These are phyloP conservation scores for Orthosia incerta DNA, from an alignment of 2,888 invertebrate species.

Conservation along the genomic window DNA sequence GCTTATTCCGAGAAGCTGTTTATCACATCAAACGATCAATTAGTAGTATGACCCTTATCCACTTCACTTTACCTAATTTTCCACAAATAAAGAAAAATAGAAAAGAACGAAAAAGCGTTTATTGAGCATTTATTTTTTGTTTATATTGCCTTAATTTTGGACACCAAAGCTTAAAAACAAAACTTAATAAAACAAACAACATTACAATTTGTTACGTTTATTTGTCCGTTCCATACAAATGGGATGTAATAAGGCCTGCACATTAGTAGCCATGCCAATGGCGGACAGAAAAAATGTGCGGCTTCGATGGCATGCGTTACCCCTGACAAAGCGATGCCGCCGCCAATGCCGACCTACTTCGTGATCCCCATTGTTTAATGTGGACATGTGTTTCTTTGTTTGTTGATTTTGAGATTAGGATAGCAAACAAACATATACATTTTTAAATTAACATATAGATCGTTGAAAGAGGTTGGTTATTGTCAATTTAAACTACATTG, in stretches of 20 bases:
- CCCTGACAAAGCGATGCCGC: slow-evolving; percentile 50
- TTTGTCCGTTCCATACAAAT: slow-evolving; percentile 53
- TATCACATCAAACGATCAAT: not conserved
- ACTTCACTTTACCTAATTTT: slow-evolving; percentile 6
- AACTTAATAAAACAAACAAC: slow-evolving; percentile 19
- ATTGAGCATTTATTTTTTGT: too few relatives aligned
- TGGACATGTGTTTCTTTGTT: slow-evolving; percentile 31
- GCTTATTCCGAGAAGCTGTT: not conserved
- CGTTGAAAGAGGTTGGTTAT: too few relatives aligned
- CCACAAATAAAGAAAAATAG: not conserved
- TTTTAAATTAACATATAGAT: not conserved
- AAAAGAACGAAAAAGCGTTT: too few relatives aligned
- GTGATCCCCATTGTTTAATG: slow-evolving; percentile 35
- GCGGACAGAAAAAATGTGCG: slow-evolving; percentile 69
- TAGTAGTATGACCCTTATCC: slow-evolving; percentile 5
- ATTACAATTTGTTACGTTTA: slow-evolving; percentile 36
- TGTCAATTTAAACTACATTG: too few relatives aligned
- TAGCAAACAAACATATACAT: not conserved
- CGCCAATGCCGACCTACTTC: slow-evolving; percentile 34
- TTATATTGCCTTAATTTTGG: slow-evolving; percentile 8
- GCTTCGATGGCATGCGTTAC: slow-evolving; percentile 39
- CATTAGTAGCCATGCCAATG: slow-evolving; percentile 67
- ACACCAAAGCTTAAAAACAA: slow-evolving; percentile 13
- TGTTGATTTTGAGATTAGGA: slow-evolving; percentile 23
- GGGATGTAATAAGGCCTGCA: slow-evolving; percentile 64